Base-by-base conservation (phyloP, 2,113 vertebrate genomes). In the Alethe diademata region DNA sequence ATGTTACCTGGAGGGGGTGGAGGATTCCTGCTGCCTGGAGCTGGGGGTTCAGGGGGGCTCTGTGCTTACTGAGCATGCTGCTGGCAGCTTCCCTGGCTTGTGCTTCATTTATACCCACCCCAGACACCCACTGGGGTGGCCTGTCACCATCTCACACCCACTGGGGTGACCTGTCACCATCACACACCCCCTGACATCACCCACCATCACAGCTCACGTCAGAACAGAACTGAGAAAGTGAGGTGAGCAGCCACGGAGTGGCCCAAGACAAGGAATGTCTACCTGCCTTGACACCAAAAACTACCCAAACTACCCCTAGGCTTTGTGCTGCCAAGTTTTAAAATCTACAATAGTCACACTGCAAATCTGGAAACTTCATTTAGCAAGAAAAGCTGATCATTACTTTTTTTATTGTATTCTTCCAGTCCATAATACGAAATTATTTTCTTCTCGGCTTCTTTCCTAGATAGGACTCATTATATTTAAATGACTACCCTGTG, bases 151-250 rank as follows among this genome's bases (percentile, higher is more conserved):
- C 0, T 2, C 72, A 61, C 7, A 14, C 9, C 15, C 0, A 35
- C 35, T 35, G 35, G 35, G 35, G 35, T 35, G 35, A 35, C 0
- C 26, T 26, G 35, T 11, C 5, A 1, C 12, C 51, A 25, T 29
- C 35, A 8, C 3, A 0, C 35, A 35, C 9, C 15, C 0, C 0
- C 26, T 26, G 35, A 12, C 0, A 2, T 11, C n/a, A 45, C 33
- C 9, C 5, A 1, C 12, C 51, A 25, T 29, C 35, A 8, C 3
- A 0, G 1, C 8, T 8, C 3, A 1, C 0, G 0, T 19, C 53
- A 18, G 40, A 19, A 45, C 2, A 2, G 14, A 1, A 0, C 36
- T 18, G 50, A 65, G 20, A 60, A 33, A 25, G 20, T 6, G 25
- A 38, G 38, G 35, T 2, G 43, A 54, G 29, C 20, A 20, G 35